Evolutionary conservation across 2,113 vertebrate species (phyloP), one percentile per base, ranked within the genome.

Genomic region (Ovibos moschatus): DNA sequence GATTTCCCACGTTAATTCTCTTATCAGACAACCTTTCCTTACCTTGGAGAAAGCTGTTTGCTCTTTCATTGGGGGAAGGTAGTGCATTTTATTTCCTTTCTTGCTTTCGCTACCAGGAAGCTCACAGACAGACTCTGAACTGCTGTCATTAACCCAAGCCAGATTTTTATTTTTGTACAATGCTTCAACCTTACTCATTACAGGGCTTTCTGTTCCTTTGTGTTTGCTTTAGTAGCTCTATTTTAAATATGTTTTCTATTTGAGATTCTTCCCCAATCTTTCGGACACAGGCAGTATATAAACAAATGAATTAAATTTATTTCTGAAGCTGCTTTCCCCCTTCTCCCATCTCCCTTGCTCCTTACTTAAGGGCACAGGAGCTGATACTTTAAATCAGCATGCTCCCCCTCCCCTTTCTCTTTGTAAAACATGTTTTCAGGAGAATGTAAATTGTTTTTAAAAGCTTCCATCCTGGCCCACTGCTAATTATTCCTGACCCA

Each of bases 401-500:
- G 6, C 25, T 45, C 92, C 53, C 96, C 64, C 30, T 15, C 76
- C 71, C 82, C 78, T 81, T 25, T 84, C 30, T 95, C 78, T 95
- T 45, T 58, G 62, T 89, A 88, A 87, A 97, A 96, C 76, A 91
- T 47, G 87, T 78, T 93, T 96, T 86, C 89, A 94, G 92, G 88
- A 82, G 82, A 96, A 97, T 62, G 88, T 51, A 97, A 95, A 96
- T 43, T 90, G 51, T 94, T 97, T 98, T 51, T 60, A 96, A 97
- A 97, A 96, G 92, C 53, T 94, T 96, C 94, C 97, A 92, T 95
- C 67, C 25, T 93, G 95, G 87, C 55, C 98, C 67, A 85, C 0
- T 94, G 88, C 95, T 99, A 96, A 98, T 82, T 98, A 93, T 74
- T 97, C 81, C 89, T 97, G 96, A 36, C 89, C 97, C 96, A 78